phyloP scores from a whole-genome alignment of 2,888 invertebrate genomes.

The Cryptocheilus praepositus region DNA sequence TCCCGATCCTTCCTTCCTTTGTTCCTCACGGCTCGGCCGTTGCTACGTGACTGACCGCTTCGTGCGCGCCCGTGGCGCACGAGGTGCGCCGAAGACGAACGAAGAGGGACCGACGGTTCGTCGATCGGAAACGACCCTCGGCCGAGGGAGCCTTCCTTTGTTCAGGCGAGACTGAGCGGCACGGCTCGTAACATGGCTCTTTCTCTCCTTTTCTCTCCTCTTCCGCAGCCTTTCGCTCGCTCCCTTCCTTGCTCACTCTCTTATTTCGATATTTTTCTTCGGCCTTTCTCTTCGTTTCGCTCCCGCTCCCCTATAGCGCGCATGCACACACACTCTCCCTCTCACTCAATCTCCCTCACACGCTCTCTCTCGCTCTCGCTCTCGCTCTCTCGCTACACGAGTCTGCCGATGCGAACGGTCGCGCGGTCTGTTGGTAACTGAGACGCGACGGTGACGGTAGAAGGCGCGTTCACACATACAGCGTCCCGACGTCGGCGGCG shows the following conservation, averaged over 20 bases:
- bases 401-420: conserved; percentile 57
- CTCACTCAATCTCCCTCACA: conserved; percentile 10
- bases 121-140: conserved; percentile 66
- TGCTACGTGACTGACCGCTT: conserved; percentile 67
- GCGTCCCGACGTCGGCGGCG: conserved; percentile 54
- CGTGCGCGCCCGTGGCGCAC: conserved; percentile 46
- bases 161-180: conserved; percentile 57
- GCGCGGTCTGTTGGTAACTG: conserved; percentile 70
- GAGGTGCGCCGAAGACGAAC: conserved; percentile 56
- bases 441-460: conserved; percentile 45
- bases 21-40: conserved; percentile 61
- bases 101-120: conserved; percentile 61
- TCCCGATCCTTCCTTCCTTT: conserved; percentile 46
- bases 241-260: conserved; percentile 30
- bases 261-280: conserved; percentile 28
- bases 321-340: conserved; percentile 18
- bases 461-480: conserved; percentile 49
- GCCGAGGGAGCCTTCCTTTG: conserved; percentile 58
- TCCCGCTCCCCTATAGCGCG: conserved; percentile 16
- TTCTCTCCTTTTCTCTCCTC: conserved; percentile 5
- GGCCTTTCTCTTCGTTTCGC: conserved; percentile 3
- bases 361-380: conserved; percentile 12
- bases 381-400: conserved; percentile 35
- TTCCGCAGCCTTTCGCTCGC: conserved; percentile 17
- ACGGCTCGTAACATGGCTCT: conserved; percentile 37